Conservation (phyloP, 2,888 invertebrate species). For the Ditula angustiorana region DNA sequence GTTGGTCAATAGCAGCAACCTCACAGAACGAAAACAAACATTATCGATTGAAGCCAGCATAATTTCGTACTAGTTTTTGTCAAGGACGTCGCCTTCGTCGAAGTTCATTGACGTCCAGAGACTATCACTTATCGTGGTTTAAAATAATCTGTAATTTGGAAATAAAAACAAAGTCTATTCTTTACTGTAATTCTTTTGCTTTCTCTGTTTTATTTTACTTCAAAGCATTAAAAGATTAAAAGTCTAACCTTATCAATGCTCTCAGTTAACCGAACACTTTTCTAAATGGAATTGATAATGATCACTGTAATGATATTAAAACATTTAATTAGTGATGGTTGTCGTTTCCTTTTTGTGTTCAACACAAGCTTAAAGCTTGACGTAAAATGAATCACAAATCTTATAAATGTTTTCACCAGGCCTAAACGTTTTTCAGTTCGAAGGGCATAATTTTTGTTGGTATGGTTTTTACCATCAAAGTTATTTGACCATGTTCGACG, state of each 20-base stretch:
- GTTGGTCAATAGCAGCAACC: conserved; percentile 11
- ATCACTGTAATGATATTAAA: background rate
- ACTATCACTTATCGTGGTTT: background rate
- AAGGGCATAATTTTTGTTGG: too few relatives aligned
- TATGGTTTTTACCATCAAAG: background rate
- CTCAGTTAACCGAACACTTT: background rate
- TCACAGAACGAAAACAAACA: background rate
- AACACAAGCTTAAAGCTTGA: too few relatives aligned
- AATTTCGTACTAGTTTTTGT: background rate
- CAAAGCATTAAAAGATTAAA: background rate
- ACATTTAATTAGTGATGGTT: too few relatives aligned
- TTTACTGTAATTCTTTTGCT: background rate
- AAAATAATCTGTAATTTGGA: background rate
- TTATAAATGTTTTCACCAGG: too few relatives aligned
- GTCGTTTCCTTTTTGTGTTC: too few relatives aligned
- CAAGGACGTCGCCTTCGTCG: background rate
- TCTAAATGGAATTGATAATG: conserved; percentile 2
- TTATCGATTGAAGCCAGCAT: conserved; percentile 2
- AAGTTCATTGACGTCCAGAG: conserved; percentile 3
- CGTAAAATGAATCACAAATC: too few relatives aligned
- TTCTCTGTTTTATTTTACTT: background rate
- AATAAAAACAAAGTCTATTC: background rate
- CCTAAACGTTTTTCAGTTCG: background rate
- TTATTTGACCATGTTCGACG: background rate
- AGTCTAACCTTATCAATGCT: background rate